A percentile compares a stretch with the other conserved stretches of the same genome.
Evolutionary conservation across 2,113 vertebrate genomes (phyloP).

Genomic region (Chloebia gouldiae): DNA sequence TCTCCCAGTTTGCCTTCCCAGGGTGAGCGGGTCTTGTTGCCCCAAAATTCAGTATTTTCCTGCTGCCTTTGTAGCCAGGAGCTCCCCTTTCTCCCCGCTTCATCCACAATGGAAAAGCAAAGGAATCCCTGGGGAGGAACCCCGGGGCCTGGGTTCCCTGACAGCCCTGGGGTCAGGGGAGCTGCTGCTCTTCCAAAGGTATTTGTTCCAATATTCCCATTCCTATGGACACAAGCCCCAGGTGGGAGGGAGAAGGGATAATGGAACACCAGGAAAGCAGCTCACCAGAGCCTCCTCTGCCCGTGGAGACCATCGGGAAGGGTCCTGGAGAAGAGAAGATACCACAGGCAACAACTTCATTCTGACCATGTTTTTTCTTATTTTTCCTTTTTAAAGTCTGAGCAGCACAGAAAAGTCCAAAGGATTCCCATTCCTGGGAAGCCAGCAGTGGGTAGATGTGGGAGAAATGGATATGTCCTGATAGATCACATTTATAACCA

Average conservation of each 20-base stretch:
- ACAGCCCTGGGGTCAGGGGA: rapidly evolving
- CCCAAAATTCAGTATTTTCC: background rate
- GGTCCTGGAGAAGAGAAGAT: background rate
- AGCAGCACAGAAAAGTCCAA: background rate
- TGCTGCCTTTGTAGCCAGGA: background rate
- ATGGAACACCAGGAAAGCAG: background rate
- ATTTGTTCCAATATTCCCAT: background rate
- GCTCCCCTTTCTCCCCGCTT: background rate
- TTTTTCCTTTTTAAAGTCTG: background rate
- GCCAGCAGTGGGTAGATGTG: background rate
- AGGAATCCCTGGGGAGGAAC: background rate
- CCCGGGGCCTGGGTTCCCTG: rapidly evolving
- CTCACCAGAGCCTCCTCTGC: background rate
- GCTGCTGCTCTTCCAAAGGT: background rate
- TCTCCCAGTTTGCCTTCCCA: background rate
- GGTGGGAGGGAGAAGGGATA: background rate
- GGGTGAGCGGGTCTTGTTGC: rapidly evolving
- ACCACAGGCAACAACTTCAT: background rate
- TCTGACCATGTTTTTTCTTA: rapidly evolving
- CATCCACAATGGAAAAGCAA: background rate
- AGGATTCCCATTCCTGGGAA: background rate
- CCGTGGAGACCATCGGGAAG: rapidly evolving
- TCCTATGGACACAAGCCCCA: rapidly evolving
- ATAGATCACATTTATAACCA: background rate
- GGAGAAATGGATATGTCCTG: background rate